Evolutionary conservation across 2,797 vertebrate genomes (phyloP).

Genomic region (Tokudaia tokunoshimensis): DNA sequence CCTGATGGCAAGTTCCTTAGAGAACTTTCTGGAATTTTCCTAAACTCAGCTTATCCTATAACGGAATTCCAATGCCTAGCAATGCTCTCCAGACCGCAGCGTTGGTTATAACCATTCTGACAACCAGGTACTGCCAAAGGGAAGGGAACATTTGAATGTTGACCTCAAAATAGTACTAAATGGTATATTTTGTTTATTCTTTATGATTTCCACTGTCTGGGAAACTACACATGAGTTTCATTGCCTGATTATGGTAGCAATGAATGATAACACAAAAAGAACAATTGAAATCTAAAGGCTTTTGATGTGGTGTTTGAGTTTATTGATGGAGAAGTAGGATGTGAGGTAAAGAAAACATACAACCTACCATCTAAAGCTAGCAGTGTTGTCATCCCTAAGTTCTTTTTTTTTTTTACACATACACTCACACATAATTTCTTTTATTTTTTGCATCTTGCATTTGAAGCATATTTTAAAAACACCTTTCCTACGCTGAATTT

Average conservation of each 20-base stretch:
- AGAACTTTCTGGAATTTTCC: neutral
- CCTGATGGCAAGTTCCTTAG: neutral
- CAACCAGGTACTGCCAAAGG: neutral
- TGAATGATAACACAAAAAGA: neutral
- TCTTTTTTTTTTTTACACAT: neutral
- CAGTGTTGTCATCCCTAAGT: neutral
- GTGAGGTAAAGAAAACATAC: neutral
- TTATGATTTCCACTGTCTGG: neutral
- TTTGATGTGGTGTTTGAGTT: slow-evolving; percentile 14
- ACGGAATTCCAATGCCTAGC: neutral
- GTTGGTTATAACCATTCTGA: neutral
- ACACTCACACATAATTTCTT: neutral
- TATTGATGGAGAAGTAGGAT: neutral
- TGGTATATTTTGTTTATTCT: neutral
- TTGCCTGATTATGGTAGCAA: neutral
- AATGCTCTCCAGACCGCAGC: neutral
- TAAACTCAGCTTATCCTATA: neutral
- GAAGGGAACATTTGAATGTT: neutral
- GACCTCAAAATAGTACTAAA: slow-evolving; percentile 2
- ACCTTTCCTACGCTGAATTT: neutral
- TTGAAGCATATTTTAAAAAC: neutral
- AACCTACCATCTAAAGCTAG: neutral
- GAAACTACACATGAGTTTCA: slow-evolving; percentile 30
- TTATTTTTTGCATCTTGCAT: neutral
- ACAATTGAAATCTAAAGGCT: slow-evolving; percentile 26